Base-by-base conservation (phyloP, 2,797 vertebrate species). In the Tauraco hartlaubi region DNA sequence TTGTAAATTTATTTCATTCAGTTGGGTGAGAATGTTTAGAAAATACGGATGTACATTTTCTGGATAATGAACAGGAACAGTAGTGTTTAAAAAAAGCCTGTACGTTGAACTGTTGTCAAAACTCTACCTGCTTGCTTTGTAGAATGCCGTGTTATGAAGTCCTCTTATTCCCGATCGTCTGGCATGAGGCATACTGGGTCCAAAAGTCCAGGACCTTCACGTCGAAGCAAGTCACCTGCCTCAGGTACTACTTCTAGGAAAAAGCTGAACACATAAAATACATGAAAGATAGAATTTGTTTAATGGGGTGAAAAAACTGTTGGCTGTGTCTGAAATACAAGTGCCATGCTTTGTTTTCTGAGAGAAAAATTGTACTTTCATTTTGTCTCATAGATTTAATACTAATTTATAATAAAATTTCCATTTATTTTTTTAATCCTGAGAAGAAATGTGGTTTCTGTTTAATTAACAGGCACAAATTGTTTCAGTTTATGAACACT, bases 121-220 rank as follows among this genome's bases (percentile, higher is more conserved):
- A 10, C 3, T 13, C 59, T 69, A 19, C 83, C 55, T 73, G 21
- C 85, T 94, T 84, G 37, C 82, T 94, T 97, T 97, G 62, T 90
- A 99, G 99, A 99, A 94, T 99, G 99, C 88, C 98, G 98, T 72
- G 99, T 99, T 79, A 97, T 99, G 94, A 99, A 99, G 98, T 98
- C 99, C 0, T 98, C 99, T 4, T 98, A 99, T 88, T 97, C 98
- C 21, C 98, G 98, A 68, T 98, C 98, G 59, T 95, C 98, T 67
- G 98, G 98, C 52, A 86, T 98, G 6, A 98, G 98, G 62, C 93
- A 98, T 21, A 39, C 97, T 33, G 98, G 98, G 28, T 98, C 97
- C 71, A 99, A 99, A 97, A 99, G 99, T 94, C 99, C 99, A 2
- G 99, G 98, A 79, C 93, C 95, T 19, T 98, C 98, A 6, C 98